phyloP scores from a whole-genome alignment of 2,797 vertebrate genomes.

The Poecilia velifera region DNA sequence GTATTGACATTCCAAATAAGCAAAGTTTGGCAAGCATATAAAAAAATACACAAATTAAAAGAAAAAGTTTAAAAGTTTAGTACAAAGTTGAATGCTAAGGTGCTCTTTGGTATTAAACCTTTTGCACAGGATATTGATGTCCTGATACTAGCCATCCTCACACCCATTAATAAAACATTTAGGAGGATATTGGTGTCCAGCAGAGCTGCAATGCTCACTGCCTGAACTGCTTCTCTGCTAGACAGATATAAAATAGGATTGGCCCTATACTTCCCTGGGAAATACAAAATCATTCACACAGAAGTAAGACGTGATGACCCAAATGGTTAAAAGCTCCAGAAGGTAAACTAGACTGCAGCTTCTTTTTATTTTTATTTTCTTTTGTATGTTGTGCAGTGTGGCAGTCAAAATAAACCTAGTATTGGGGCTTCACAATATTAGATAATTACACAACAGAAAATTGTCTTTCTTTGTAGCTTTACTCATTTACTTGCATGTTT shows the following conservation, averaged over 20 bases:
- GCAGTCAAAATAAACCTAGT: not conserved
- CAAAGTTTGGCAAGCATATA: not conserved
- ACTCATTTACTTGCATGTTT: not conserved
- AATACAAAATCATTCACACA: conserved; percentile 25
- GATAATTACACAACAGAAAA: not conserved
- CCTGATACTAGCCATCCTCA: conserved; percentile 19
- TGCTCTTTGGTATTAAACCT: conserved; percentile 49
- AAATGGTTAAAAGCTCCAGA: conserved; percentile 19
- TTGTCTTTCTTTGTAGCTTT: not conserved
- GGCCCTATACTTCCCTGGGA: conserved; percentile 34
- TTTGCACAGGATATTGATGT: conserved; percentile 45
- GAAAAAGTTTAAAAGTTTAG: conserved; percentile 14
- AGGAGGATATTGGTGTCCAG: conserved; percentile 25
- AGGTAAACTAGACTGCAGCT: not conserved
- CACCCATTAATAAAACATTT: conserved; percentile 60
- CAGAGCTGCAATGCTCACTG: conserved; percentile 30
- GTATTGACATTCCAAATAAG: not conserved
- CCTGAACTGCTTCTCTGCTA: conserved; percentile 27
- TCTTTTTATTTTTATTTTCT: not conserved
- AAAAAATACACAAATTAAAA: conserved; percentile 35
- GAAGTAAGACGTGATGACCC: not conserved
- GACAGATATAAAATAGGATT: conserved; percentile 39
- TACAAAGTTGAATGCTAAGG: conserved; percentile 16
- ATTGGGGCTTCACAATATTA: not conserved
- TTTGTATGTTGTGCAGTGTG: not conserved